Percentiles rank a stretch among this genome's conserved stretches.
These are phyloP conservation scores for Cyclophora punctaria DNA, from an alignment of 2,888 invertebrate species.

Conservation along the genomic window DNA sequence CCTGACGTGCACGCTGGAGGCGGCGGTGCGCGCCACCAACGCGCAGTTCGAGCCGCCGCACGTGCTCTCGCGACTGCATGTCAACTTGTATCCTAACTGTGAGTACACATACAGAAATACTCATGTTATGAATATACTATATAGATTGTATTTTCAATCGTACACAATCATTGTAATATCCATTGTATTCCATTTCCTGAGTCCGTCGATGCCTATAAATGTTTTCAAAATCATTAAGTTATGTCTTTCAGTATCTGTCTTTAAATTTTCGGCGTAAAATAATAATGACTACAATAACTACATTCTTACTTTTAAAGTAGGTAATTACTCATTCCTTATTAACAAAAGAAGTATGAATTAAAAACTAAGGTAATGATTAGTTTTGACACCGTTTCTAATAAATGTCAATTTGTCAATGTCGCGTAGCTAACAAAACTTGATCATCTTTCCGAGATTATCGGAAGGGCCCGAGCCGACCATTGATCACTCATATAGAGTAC, in stretches of 20 bases:
- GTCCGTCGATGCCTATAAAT: not conserved
- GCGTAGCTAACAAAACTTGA: no score
- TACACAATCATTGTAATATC: not conserved
- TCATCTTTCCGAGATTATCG: no score
- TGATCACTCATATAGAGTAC: no score
- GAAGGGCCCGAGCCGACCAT: no score
- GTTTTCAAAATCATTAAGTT: not conserved
- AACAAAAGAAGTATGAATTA: no score
- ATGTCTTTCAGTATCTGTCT: not conserved
- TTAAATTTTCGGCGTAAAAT: no score
- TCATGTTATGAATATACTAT: not conserved
- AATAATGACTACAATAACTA: no score
- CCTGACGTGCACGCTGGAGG: constrained; percentile 87
- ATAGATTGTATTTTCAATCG: not conserved
- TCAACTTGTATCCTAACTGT: constrained; percentile 78
- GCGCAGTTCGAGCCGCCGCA: constrained; percentile 95
- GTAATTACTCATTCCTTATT: no score
- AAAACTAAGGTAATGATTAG: no score
- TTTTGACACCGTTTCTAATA: no score
- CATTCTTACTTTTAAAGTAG: no score
- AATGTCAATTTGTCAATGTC: no score
- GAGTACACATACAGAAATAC: constrained; percentile 14
- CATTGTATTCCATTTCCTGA: not conserved
- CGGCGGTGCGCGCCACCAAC: constrained; percentile 92
- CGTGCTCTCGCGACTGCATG: constrained; percentile 90